These are phyloP conservation scores for Cyrtodaria siliqua DNA, from an alignment of 2,888 invertebrate genomes.

Conservation along the genomic window DNA sequence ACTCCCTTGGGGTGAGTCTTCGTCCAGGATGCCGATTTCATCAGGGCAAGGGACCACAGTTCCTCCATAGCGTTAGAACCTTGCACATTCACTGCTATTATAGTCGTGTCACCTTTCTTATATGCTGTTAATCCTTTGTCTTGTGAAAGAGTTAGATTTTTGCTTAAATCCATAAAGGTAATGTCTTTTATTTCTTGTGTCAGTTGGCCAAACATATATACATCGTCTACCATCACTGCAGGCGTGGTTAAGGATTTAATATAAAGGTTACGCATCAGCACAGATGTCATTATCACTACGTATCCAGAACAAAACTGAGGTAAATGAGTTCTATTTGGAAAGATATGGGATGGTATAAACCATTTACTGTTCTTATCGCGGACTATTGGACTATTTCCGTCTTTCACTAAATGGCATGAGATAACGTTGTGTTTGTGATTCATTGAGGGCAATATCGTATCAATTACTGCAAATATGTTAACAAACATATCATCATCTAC, in stretches of 20 bases:
- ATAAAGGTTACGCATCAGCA: constrained; percentile 73
- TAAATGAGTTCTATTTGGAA: constrained; percentile 66
- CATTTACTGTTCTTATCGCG: constrained; percentile 71
- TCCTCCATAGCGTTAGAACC: constrained; percentile 52
- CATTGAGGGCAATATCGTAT: constrained; percentile 65
- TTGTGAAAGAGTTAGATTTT: constrained; percentile 94
- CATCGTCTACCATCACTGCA: constrained; percentile 77
- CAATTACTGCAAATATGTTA: constrained; percentile 71
- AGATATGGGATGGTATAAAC: constrained; percentile 69
- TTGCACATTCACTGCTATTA: constrained; percentile 45
- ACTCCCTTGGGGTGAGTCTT: background rate
- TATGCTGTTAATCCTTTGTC: constrained; percentile 65
- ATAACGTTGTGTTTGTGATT: constrained; percentile 54
- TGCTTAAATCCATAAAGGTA: constrained; percentile 88
- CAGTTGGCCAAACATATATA: constrained; percentile 80
- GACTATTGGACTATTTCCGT: constrained; percentile 66
- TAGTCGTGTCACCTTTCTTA: constrained; percentile 24
- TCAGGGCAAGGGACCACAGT: constrained; percentile 65
- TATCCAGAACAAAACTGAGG: constrained; percentile 83
- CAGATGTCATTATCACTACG: constrained; percentile 72
- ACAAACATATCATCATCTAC: constrained; percentile 76
- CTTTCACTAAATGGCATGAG: constrained; percentile 68
- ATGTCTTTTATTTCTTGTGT: constrained; percentile 62
- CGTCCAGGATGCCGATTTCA: constrained; percentile 15
- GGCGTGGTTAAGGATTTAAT: constrained; percentile 71